Conservation (phyloP, 1,140 invertebrate species). For the Aphelenchoides besseyi region DNA sequence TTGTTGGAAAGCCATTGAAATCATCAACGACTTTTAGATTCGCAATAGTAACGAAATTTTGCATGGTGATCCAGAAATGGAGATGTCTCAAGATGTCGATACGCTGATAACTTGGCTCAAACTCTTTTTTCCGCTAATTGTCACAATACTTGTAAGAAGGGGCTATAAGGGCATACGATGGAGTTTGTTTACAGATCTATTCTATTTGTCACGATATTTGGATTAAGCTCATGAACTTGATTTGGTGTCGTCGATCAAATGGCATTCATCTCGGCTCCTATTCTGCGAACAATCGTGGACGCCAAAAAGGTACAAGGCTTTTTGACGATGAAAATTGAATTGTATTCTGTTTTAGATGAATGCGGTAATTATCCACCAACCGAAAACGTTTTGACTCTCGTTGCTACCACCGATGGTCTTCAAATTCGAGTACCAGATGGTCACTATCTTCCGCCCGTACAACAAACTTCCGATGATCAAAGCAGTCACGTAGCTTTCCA, state of each 20-base stretch:
- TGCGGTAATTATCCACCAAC: conserved; percentile 13
- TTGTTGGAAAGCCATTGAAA: neutral
- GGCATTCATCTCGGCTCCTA: conserved; percentile 15
- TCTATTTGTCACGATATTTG: conserved; percentile 42
- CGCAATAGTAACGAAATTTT: conserved; percentile 28
- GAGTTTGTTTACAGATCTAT: conserved; percentile 26
- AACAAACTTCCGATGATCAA: neutral
- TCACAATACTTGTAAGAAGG: conserved; percentile 37
- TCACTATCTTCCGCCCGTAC: conserved; percentile 16
- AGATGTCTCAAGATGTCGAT: conserved; percentile 34
- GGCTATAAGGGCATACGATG: neutral
- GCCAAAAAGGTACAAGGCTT: conserved; percentile 20
- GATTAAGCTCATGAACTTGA: conserved; percentile 39
- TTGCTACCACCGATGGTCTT: conserved; percentile 36
- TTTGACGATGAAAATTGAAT: neutral
- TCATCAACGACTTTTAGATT: conserved; percentile 20
- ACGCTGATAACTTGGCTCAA: conserved; percentile 36
- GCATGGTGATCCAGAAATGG: conserved; percentile 15
- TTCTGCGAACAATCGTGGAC: neutral
- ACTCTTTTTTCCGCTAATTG: conserved; percentile 43
- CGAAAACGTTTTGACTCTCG: conserved; percentile 40
- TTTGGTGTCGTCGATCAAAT: conserved; percentile 40
- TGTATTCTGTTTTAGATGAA: neutral
- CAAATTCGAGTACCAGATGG: conserved; percentile 32
- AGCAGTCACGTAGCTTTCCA: neutral